phyloP scores from a whole-genome alignment of 2,113 vertebrate species.

The Etia nguti region DNA sequence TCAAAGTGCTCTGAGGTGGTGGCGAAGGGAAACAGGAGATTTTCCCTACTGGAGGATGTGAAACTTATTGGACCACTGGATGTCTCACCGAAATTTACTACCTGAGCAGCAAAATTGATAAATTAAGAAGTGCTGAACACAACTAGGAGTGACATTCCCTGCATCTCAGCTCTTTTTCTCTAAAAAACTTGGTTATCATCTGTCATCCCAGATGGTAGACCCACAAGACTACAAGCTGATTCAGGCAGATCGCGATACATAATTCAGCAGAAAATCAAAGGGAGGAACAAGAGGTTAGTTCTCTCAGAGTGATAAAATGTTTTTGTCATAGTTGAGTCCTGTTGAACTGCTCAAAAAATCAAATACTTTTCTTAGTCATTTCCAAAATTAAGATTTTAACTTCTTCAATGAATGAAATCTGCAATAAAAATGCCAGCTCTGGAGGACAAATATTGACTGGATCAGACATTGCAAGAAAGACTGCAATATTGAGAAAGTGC shows the following conservation, averaged over 20 bases:
- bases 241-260: slow-evolving; percentile 28
- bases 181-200: slow-evolving; percentile 55
- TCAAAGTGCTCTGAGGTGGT: neutral
- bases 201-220: slow-evolving; percentile 64
- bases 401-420: neutral
- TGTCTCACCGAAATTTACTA: slow-evolving; percentile 15
- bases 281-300: neutral
- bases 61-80: neutral
- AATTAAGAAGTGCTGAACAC: slow-evolving; percentile 54
- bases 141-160: slow-evolving; percentile 37
- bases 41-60: neutral
- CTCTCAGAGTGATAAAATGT: neutral
- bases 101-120: slow-evolving; percentile 23
- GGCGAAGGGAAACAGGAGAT: neutral
- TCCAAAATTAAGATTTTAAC: neutral
- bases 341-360: neutral
- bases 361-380: neutral
- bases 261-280: slow-evolving; percentile 59
- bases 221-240: slow-evolving; percentile 59
- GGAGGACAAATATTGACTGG: neutral
- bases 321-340: neutral
- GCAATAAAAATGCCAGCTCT: neutral
- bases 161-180: slow-evolving; percentile 48
- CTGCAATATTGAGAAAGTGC: neutral
- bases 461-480: neutral